Conservation (phyloP, 2,888 invertebrate species). For the Drosophila macrothrix region DNA sequence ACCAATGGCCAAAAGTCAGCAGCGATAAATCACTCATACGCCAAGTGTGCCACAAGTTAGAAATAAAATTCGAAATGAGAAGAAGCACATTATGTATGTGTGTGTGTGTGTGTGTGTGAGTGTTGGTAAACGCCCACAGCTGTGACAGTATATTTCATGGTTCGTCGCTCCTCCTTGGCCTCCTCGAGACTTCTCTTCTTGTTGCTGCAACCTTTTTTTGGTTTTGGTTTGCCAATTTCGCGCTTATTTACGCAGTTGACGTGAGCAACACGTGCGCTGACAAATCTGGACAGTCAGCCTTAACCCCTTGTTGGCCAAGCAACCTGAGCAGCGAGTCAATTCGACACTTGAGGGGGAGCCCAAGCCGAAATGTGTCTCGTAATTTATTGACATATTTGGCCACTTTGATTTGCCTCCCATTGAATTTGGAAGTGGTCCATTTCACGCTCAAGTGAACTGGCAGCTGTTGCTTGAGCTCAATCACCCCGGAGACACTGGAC, state of each 20-base stretch:
- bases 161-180: conserved; percentile 36
- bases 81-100: neutral
- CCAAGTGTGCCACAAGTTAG: conserved; percentile 49
- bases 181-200: conserved; percentile 16
- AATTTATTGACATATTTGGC: conserved; percentile 74
- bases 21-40: conserved; percentile 75
- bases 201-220: conserved; percentile 7
- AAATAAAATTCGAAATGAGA: conserved; percentile 27
- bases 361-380: conserved; percentile 28
- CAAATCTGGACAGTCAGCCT: conserved; percentile 50
- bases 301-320: conserved; percentile 53
- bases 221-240: conserved; percentile 61
- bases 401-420: conserved; percentile 54
- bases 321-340: conserved; percentile 38
- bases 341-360: conserved; percentile 62
- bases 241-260: conserved; percentile 76
- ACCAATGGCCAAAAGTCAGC: conserved; percentile 56
- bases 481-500: conserved; percentile 34
- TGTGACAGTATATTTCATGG: conserved; percentile 57
- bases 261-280: conserved; percentile 75
- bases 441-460: conserved; percentile 60
- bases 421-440: conserved; percentile 21
- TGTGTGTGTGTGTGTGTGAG: conserved; percentile 4
- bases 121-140: conserved; percentile 40
- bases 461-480: conserved; percentile 52